A percentile compares a stretch with the other conserved stretches of the same genome.
Evolutionary conservation across 2,797 vertebrate species (phyloP).

Genomic region (Gymnoscopelus microlampas): DNA sequence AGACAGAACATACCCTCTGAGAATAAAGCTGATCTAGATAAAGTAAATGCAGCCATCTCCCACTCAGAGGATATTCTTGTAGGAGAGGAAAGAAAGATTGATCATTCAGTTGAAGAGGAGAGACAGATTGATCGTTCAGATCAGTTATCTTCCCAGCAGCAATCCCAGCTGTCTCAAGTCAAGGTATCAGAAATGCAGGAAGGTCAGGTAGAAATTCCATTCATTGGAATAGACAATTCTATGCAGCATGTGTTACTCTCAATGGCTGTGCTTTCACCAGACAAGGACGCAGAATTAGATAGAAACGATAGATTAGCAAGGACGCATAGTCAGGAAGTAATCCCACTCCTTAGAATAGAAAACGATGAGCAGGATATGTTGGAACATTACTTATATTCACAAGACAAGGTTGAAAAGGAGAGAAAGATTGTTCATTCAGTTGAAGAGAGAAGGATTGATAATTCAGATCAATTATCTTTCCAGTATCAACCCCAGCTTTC

Average conservation of each 20-base stretch:
- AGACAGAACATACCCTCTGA: not conserved
- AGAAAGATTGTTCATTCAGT: no score
- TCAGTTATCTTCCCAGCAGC: conserved; percentile 1
- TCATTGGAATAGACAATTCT: conserved; percentile 3
- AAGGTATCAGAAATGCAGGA: conserved; percentile 9
- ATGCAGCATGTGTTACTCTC: not conserved
- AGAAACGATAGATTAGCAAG: conserved; percentile 23
- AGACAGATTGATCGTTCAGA: conserved; percentile 1
- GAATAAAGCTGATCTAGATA: conserved; percentile 14
- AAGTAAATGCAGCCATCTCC: not conserved
- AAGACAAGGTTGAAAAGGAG: conserved; percentile 8
- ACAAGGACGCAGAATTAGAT: no score
- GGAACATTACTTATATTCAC: conserved; percentile 3
- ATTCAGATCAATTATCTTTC: no score
- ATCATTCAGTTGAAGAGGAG: conserved; percentile 10
- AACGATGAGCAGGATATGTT: conserved; percentile 5
- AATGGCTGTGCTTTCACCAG: not conserved
- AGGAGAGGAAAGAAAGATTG: conserved; percentile 21
- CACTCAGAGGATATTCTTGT: conserved; percentile 25
- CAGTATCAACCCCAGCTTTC: no score
- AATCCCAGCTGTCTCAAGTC: conserved; percentile 15
- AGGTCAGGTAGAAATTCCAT: conserved; percentile 10
- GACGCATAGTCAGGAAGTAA: conserved; percentile 11
- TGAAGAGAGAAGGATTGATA: no score
- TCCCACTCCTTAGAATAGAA: conserved; percentile 46